Evolutionary conservation across 1,140 invertebrate genomes (phyloP), one percentile per base, ranked within the genome.

Genomic region (Caenorhabditis inopinata): DNA sequence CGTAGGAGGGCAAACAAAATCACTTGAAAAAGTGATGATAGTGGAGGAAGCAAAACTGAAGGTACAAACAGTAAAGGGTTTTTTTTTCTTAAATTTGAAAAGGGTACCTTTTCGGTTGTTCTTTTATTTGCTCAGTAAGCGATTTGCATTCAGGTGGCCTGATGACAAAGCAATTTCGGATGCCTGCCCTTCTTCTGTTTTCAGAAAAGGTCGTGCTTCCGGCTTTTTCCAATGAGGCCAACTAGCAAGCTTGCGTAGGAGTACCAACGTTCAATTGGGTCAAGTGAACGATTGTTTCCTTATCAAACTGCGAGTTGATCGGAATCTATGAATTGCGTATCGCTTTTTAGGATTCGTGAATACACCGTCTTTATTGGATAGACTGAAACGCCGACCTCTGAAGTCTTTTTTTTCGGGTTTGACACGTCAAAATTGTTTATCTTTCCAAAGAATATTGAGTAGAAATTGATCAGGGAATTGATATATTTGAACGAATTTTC

Each of bases 61-160:
- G 53, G 53, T 32, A 29, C 53, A 62, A 62, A 62, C 53, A 62
- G 53, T 62, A 29, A 62, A 62, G 35, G 53, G 29, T 62, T 62
- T 32, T 62, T 62, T 62, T 12, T 5, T 21, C 29, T 62, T 62
- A 16, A 62, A 62, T 62, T 7, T 42, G 14, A 32, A 32, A 29
- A 62, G 35, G 27, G 27, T 32, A 25, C 53, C 53, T 25, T 16
- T 62, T 62, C n/a, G n/a, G n/a, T n/a, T n/a, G n/a, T n/a, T n/a
- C n/a, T n/a, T n/a, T n/a, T n/a, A n/a, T n/a, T n/a, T n/a, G n/a
- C n/a, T n/a, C n/a, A n/a, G n/a, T n/a, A n/a, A n/a, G n/a, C n/a
- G n/a, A n/a, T n/a, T n/a, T n/a, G n/a, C n/a, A n/a, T n/a, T n/a
- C n/a, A n/a, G n/a, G n/a, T n/a, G n/a, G n/a, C n/a, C n/a, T n/a